These are phyloP conservation scores for Oasisia sp. DNA, from an alignment of 2,888 invertebrate species.

Conservation along the genomic window DNA sequence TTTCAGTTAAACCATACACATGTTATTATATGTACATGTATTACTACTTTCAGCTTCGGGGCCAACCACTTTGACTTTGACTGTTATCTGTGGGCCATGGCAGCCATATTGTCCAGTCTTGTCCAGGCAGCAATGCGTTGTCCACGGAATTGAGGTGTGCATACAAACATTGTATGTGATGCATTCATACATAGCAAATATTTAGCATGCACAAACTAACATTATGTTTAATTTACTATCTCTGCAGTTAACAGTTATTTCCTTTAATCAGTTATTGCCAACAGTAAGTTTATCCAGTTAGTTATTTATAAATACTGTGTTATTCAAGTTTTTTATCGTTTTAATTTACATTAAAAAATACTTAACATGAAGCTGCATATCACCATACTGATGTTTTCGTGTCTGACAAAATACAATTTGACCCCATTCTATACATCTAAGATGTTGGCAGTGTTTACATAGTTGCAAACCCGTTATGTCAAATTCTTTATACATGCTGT, in stretches of 20 bases:
- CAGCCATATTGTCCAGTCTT: neutral
- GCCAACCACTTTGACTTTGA: neutral
- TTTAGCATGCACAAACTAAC: neutral
- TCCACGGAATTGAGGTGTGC: neutral
- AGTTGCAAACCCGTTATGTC: neutral
- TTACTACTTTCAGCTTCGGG: too few relatives aligned
- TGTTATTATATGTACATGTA: neutral
- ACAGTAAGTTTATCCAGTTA: neutral
- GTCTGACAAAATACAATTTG: neutral
- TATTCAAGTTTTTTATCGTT: neutral
- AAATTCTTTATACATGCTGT: neutral
- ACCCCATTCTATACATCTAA: neutral
- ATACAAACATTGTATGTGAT: neutral
- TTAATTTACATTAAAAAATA: neutral
- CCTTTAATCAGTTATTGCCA: neutral
- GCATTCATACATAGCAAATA: neutral
- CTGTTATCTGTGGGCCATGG: neutral
- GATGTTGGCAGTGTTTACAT: neutral
- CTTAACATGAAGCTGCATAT: neutral
- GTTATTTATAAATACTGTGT: neutral
- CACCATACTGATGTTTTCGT: neutral
- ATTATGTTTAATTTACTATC: neutral
- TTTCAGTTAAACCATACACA: neutral
- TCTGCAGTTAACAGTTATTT: neutral
- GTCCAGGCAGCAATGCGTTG: neutral